Evolutionary conservation across 2,113 vertebrate genomes (phyloP).

Genomic region (Myxocyprinus asiaticus): DNA sequence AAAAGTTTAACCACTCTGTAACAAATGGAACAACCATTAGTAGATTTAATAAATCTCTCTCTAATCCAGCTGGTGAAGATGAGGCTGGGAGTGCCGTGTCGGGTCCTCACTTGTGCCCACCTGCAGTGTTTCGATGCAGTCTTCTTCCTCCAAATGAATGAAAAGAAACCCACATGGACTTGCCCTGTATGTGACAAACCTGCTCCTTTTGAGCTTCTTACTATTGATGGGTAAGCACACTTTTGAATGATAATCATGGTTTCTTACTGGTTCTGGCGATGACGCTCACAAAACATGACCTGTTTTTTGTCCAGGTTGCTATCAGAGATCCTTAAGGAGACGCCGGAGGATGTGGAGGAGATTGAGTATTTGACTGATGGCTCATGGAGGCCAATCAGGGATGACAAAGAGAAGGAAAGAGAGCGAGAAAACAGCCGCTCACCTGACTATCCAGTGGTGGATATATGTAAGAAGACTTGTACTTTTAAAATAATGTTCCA

Average conservation of each 20-base stretch:
- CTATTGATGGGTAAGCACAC: slow-evolving; percentile 89
- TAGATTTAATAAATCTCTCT: neutral
- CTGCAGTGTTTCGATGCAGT: slow-evolving; percentile 98
- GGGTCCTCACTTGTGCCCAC: slow-evolving; percentile 92
- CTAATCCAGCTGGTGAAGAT: slow-evolving; percentile 92
- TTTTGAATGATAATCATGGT: neutral
- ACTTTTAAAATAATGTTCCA: too few species aligned
- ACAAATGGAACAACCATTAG: too few species aligned
- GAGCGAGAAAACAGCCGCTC: slow-evolving; percentile 87
- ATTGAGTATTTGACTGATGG: slow-evolving; percentile 95
- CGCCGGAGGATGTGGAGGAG: slow-evolving; percentile 88
- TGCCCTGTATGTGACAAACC: slow-evolving; percentile 98
- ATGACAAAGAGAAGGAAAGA: slow-evolving; percentile 85
- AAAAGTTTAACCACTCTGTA: neutral
- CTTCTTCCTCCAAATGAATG: slow-evolving; percentile 99
- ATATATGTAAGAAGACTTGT: slow-evolving; percentile 80
- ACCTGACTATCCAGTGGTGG: slow-evolving; percentile 87
- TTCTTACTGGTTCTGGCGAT: neutral
- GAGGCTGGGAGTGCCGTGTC: slow-evolving; percentile 93
- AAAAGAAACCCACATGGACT: slow-evolving; percentile 98
- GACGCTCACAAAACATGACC: slow-evolving; percentile 1
- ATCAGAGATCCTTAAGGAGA: slow-evolving; percentile 93
- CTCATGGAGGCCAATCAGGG: slow-evolving; percentile 92
- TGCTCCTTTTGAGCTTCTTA: slow-evolving; percentile 93
- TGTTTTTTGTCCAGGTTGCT: slow-evolving; percentile 77